Evolutionary conservation across 1,140 invertebrate species (phyloP).

Genomic region (Conus ventricosus): DNA sequence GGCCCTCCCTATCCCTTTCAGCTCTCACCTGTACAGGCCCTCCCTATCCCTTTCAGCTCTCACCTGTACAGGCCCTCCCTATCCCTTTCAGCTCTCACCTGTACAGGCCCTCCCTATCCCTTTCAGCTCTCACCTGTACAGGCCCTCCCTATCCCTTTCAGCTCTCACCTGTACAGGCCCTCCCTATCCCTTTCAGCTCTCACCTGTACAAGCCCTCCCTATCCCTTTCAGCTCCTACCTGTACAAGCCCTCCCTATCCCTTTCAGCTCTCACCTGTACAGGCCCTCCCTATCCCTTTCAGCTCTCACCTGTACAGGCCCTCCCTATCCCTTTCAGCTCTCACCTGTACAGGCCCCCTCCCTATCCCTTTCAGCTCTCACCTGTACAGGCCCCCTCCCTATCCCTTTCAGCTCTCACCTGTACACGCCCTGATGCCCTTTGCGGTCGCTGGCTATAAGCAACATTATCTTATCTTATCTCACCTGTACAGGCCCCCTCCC

Average conservation of each 20-base stretch:
- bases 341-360: too few species aligned
- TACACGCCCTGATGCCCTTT: slow-evolving; percentile 95
- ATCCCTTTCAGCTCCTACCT: slow-evolving; percentile 74
- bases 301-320: slow-evolving; percentile 86
- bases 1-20: too few species aligned
- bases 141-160: too few species aligned
- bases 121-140: too few species aligned
- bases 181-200: slow-evolving; percentile 99
- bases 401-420: slow-evolving; percentile 84
- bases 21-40: slow-evolving; percentile 86
- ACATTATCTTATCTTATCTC: too few species aligned
- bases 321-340: slow-evolving; percentile 99
- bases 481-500: too few species aligned
- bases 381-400: slow-evolving; percentile 96
- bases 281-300: too few species aligned
- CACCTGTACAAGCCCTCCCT: too few species aligned
- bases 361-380: slow-evolving; percentile 64
- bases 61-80: too few species aligned
- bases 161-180: slow-evolving; percentile 86
- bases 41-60: slow-evolving; percentile 99
- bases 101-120: slow-evolving; percentile 96
- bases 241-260: slow-evolving; percentile 96
- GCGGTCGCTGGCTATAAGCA: too few species aligned
- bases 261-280: too few species aligned
- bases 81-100: slow-evolving; percentile 74